Conservation (phyloP, 2,113 vertebrate species). For the Carlito syrichta region DNA sequence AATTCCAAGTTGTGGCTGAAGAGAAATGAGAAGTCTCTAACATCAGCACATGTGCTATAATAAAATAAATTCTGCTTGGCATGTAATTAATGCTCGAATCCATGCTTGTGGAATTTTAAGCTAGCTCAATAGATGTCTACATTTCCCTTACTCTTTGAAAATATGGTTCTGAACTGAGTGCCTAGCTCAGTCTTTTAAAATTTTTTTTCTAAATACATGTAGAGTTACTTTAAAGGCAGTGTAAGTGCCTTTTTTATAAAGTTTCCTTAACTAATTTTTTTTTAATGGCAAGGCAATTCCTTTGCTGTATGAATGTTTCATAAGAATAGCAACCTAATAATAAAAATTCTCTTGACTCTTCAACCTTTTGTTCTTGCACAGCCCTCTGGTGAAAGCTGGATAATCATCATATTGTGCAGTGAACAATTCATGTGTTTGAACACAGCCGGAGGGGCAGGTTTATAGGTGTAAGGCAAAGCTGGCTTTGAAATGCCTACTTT, state of each 20-base stretch:
- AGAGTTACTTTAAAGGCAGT: slow-evolving; percentile 31
- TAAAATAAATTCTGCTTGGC: slow-evolving; percentile 19
- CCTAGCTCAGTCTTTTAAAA: not conserved
- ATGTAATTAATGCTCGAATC: slow-evolving; percentile 16
- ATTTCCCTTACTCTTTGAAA: slow-evolving; percentile 43
- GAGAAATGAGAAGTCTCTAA: not conserved
- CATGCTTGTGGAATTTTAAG: slow-evolving; percentile 31
- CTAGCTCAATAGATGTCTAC: not conserved
- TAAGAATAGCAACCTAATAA: slow-evolving; percentile 61
- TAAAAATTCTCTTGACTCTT: slow-evolving; percentile 48
- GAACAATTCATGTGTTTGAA: slow-evolving; percentile 52
- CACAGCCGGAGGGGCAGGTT: slow-evolving; percentile 48
- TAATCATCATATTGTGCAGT: slow-evolving; percentile 34
- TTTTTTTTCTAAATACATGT: not conserved
- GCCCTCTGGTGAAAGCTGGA: not conserved
- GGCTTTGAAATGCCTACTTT: slow-evolving; percentile 61
- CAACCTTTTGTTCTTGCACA: slow-evolving; percentile 56
- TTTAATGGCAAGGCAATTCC: slow-evolving; percentile 34
- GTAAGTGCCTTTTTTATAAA: slow-evolving; percentile 48
- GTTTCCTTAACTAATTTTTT: slow-evolving; percentile 47
- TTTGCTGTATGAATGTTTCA: slow-evolving; percentile 63
- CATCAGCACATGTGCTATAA: not conserved
- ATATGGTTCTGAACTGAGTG: slow-evolving; percentile 10
- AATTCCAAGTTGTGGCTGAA: not conserved
- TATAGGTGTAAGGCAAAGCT: slow-evolving; percentile 17